These are phyloP conservation scores for Trachelus iudaicus DNA, from an alignment of 2,888 invertebrate genomes.

Conservation along the genomic window DNA sequence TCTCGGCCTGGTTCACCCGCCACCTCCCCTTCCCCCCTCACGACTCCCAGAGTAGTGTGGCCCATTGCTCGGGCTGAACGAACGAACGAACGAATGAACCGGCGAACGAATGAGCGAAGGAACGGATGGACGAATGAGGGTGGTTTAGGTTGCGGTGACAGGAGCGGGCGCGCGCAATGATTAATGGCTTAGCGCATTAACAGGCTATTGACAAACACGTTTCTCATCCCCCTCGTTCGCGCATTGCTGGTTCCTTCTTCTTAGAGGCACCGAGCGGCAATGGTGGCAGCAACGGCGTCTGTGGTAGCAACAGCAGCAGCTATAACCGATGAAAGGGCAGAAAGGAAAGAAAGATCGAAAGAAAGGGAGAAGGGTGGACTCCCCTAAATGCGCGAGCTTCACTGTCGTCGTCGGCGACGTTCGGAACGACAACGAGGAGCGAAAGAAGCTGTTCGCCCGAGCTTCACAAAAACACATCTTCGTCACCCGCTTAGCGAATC, in stretches of 20 bases:
- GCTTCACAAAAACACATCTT: conserved; percentile 35
- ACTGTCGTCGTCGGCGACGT: not conserved
- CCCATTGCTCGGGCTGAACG: conserved; percentile 17
- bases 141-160: conserved; percentile 57
- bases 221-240: conserved; percentile 44
- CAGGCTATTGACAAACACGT: conserved; percentile 66
- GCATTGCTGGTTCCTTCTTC: conserved; percentile 12
- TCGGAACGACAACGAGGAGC: conserved; percentile 25
- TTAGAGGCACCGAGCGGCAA: conserved; percentile 10
- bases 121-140: conserved; percentile 27
- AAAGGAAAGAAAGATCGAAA: conserved; percentile 45
- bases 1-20: conserved; percentile 16
- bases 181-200: conserved; percentile 68
- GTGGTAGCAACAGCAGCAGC: not conserved
- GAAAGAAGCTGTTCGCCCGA: conserved; percentile 10
- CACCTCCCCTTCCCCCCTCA: not conserved
- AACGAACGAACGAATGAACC: conserved; percentile 14
- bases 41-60: conserved; percentile 20
- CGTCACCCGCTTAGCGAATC: conserved; percentile 16
- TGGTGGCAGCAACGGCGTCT: not conserved
- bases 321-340: conserved; percentile 47
- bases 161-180: conserved; percentile 61
- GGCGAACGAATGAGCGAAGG: conserved; percentile 8
- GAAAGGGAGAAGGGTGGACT: conserved; percentile 24
- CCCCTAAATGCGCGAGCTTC: not conserved